phyloP scores from a whole-genome alignment of 2,113 vertebrate genomes.

The Hippocampus mohnikei region DNA sequence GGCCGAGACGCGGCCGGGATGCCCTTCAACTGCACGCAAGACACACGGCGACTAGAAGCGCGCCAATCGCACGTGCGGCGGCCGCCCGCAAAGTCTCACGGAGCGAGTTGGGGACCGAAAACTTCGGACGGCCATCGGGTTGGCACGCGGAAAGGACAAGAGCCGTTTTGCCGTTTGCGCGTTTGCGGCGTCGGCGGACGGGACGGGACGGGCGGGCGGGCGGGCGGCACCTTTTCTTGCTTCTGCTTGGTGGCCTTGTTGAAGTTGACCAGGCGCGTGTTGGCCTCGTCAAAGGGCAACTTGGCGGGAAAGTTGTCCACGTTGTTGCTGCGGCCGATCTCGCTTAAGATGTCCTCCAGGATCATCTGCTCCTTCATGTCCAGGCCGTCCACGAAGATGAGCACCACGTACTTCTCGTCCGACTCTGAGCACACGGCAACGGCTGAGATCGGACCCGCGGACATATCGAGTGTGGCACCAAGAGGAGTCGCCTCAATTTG shows the following conservation, averaged over 20 bases:
- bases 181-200: neutral
- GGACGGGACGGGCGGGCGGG: too few relatives aligned
- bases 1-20: neutral
- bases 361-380: slow-evolving; percentile 79
- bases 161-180: too few relatives aligned
- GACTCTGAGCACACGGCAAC: slow-evolving; percentile 63
- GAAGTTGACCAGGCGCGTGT: slow-evolving; percentile 89
- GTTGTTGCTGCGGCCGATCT: slow-evolving; percentile 82
- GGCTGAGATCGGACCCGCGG: too few relatives aligned
- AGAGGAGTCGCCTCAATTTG: too few relatives aligned
- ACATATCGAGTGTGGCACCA: too few relatives aligned
- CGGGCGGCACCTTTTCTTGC: slow-evolving; percentile 66
- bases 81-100: too few relatives aligned
- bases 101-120: too few relatives aligned
- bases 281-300: slow-evolving; percentile 91
- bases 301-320: slow-evolving; percentile 82
- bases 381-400: slow-evolving; percentile 92
- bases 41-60: neutral
- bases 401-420: slow-evolving; percentile 90
- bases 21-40: slow-evolving; percentile 26
- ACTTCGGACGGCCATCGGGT: too few relatives aligned
- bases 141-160: too few relatives aligned
- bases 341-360: slow-evolving; percentile 88
- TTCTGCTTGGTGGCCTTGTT: slow-evolving; percentile 83
- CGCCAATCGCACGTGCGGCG: too few relatives aligned